Evolutionary conservation across 2,888 invertebrate genomes (phyloP).

Genomic region (Eremobia ochroleuca): DNA sequence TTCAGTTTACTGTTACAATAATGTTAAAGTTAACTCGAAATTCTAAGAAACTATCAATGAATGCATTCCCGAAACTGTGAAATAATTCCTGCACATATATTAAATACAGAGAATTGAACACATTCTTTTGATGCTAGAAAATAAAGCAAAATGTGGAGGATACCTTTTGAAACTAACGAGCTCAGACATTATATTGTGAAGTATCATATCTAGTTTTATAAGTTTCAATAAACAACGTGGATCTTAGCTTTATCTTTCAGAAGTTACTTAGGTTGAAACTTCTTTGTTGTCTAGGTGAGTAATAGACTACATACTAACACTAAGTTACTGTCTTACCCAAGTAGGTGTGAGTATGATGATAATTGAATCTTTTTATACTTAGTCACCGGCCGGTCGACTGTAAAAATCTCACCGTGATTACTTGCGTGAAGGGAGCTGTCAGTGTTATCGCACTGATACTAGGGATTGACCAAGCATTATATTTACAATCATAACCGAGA

Average conservation of each 20-base stretch:
- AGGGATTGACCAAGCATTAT: background rate
- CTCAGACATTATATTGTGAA: constrained; percentile 14
- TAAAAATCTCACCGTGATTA: background rate
- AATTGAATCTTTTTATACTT: background rate
- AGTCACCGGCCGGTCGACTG: background rate
- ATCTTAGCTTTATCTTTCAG: constrained; percentile 11
- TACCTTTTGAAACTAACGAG: constrained; percentile 20
- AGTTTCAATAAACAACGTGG: constrained; percentile 30
- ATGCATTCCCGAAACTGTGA: background rate
- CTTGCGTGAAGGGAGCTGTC: background rate
- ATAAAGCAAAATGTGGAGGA: background rate
- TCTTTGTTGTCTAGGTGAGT: constrained; percentile 20
- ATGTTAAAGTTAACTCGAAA: background rate
- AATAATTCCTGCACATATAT: background rate
- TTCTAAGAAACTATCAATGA: background rate
- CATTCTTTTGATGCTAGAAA: constrained; percentile 6
- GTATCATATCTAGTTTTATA: constrained; percentile 22
- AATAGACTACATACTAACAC: background rate
- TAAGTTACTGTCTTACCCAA: background rate
- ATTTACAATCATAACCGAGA: background rate
- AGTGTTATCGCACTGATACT: background rate
- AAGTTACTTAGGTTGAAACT: background rate
- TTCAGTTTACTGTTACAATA: background rate
- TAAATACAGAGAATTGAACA: background rate
- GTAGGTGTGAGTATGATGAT: background rate